Evolutionary conservation across 2,797 vertebrate species (phyloP).

Genomic region (Tolypeutes matacus): DNA sequence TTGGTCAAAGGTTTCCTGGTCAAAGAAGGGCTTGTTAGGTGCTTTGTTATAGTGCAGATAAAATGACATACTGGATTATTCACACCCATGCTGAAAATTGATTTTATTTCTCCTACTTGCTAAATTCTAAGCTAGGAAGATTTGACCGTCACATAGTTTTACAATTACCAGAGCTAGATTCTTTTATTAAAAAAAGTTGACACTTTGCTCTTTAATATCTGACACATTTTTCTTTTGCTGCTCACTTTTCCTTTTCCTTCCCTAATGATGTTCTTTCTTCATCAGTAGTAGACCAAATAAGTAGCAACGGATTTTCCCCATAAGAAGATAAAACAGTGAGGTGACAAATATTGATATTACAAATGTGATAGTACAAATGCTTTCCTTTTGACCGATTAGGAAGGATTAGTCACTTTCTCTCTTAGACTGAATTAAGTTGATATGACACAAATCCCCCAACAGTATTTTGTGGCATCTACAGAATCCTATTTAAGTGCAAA

Average conservation of each 20-base stretch:
- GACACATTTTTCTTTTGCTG: constrained; percentile 6
- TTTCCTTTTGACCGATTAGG: constrained; percentile 44
- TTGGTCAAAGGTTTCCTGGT: constrained; percentile 49
- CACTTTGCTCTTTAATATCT: background rate
- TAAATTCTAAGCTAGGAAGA: constrained; percentile 69
- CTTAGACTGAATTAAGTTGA: background rate
- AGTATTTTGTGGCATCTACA: background rate
- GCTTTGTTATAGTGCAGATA: constrained; percentile 14
- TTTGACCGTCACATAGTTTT: background rate
- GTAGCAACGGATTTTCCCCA: background rate
- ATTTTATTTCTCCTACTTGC: constrained; percentile 66
- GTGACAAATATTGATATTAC: background rate
- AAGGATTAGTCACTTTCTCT: constrained; percentile 2
- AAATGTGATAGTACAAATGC: background rate
- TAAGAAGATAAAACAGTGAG: background rate
- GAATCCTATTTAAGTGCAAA: background rate
- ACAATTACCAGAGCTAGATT: background rate
- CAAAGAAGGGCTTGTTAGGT: constrained; percentile 40
- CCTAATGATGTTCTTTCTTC: background rate
- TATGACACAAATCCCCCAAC: background rate
- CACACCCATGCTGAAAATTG: constrained; percentile 50
- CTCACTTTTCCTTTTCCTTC: constrained; percentile 29
- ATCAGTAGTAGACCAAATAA: background rate
- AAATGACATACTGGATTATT: constrained; percentile 68
- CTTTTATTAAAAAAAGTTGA: background rate